phyloP scores from a whole-genome alignment of 2,888 invertebrate genomes.

The Lithosia quadra region DNA sequence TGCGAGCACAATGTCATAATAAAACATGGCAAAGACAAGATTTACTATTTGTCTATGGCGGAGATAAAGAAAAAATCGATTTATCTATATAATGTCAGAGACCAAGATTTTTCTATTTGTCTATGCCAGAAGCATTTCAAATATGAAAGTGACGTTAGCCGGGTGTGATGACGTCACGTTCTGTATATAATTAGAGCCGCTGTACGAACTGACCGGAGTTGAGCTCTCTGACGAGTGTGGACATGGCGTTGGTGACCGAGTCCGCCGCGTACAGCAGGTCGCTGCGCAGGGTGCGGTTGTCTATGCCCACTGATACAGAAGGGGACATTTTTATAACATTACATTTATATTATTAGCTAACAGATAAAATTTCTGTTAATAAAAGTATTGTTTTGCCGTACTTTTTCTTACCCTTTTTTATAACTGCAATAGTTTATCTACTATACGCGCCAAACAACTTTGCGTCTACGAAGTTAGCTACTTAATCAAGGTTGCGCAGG shows the following conservation, averaged over 20 bases:
- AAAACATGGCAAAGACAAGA: background rate
- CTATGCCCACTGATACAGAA: conserved; percentile 76
- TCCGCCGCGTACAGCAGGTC: conserved; percentile 98
- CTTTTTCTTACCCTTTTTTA: too few relatives aligned
- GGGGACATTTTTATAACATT: conserved; percentile 8
- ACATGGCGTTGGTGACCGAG: conserved; percentile 99
- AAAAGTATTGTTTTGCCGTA: too few relatives aligned
- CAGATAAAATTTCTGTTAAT: too few relatives aligned
- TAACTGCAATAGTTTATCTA: too few relatives aligned
- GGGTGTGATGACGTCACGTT: conserved; percentile 27
- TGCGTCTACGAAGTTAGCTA: too few relatives aligned
- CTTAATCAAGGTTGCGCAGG: too few relatives aligned
- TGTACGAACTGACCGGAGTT: conserved; percentile 91
- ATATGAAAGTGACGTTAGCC: background rate
- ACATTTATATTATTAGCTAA: background rate
- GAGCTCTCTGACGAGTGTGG: conserved; percentile 97
- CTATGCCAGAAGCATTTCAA: background rate
- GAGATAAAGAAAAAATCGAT: too few relatives aligned
- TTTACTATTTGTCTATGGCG: background rate
- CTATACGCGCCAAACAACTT: too few relatives aligned
- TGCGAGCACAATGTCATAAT: background rate
- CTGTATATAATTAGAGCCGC: conserved; percentile 16
- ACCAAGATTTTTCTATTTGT: too few relatives aligned
- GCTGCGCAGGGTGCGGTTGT: conserved; percentile 90
- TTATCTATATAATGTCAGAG: too few relatives aligned